phyloP scores from a whole-genome alignment of 1,140 invertebrate species.

The Caenorhabditis elegans region DNA sequence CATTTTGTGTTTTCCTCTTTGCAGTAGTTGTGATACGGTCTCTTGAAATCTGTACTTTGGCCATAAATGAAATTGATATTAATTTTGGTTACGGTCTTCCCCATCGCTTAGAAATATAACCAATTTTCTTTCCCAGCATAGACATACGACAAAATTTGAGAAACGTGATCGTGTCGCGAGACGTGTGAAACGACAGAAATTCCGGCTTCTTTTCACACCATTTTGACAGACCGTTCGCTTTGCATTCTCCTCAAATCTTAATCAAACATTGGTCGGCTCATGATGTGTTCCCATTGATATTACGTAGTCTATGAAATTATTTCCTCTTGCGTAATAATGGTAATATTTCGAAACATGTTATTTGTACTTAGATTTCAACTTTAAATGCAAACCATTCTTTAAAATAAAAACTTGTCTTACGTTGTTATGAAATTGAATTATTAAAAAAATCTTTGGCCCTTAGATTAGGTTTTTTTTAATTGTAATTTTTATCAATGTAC shows the following conservation, averaged over 20 bases:
- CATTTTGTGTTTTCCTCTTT: too few species aligned
- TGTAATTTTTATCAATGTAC: too few species aligned
- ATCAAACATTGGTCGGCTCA: neutral
- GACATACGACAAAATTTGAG: neutral
- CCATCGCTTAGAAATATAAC: neutral
- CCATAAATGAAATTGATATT: neutral
- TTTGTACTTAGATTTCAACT: too few species aligned
- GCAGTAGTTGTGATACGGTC: too few species aligned
- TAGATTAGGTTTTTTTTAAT: too few species aligned
- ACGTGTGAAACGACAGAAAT: constrained; percentile 5
- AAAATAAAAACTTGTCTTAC: too few species aligned
- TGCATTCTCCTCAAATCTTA: neutral
- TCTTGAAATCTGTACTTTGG: neutral
- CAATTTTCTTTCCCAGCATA: neutral
- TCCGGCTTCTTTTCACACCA: neutral
- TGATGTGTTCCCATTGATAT: neutral
- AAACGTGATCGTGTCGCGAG: neutral
- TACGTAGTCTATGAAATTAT: neutral
- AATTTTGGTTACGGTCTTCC: neutral
- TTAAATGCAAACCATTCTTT: too few species aligned
- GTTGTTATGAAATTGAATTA: too few species aligned
- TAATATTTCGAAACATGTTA: too few species aligned
- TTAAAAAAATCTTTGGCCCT: too few species aligned
- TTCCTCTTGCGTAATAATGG: too few species aligned
- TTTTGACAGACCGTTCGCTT: constrained; percentile 12